Evolutionary conservation across 2,888 invertebrate genomes (phyloP).

Genomic region (Salpingus planirostris): DNA sequence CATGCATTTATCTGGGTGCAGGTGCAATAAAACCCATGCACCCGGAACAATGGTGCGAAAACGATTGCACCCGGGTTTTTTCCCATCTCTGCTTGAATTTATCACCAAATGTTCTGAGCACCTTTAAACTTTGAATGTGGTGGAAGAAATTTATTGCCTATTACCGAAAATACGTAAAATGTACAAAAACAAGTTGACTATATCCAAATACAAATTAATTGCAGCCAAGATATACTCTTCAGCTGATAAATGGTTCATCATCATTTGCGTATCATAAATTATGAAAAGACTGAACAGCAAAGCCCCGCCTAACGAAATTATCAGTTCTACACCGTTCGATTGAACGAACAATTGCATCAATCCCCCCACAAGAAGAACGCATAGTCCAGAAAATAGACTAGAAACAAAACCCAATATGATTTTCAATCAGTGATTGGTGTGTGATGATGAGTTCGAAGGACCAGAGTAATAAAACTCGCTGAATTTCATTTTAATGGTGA

Average conservation of each 20-base stretch:
- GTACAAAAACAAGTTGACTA: constrained; percentile 75
- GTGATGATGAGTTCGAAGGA: no score
- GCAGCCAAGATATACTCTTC: constrained; percentile 81
- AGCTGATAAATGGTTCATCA: constrained; percentile 71
- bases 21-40: no score
- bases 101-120: no score
- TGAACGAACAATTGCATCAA: constrained; percentile 67
- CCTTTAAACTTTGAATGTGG: no score
- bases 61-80: no score
- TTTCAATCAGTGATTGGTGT: constrained; percentile 1
- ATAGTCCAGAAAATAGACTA: constrained; percentile 59
- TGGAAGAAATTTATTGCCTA: constrained; percentile 46
- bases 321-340: constrained; percentile 60
- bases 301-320: constrained; percentile 64
- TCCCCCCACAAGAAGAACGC: constrained; percentile 61
- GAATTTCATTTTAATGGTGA: no score
- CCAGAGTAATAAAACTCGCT: no score
- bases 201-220: constrained; percentile 79
- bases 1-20: no score
- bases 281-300: constrained; percentile 73
- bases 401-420: constrained; percentile 26
- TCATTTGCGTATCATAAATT: constrained; percentile 74
- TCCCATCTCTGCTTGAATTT: no score
- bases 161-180: constrained; percentile 62
- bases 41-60: no score